These are phyloP conservation scores for Bergia puertoricense DNA, from an alignment of 92 coral and sea anemone species.

Conservation along the genomic window DNA sequence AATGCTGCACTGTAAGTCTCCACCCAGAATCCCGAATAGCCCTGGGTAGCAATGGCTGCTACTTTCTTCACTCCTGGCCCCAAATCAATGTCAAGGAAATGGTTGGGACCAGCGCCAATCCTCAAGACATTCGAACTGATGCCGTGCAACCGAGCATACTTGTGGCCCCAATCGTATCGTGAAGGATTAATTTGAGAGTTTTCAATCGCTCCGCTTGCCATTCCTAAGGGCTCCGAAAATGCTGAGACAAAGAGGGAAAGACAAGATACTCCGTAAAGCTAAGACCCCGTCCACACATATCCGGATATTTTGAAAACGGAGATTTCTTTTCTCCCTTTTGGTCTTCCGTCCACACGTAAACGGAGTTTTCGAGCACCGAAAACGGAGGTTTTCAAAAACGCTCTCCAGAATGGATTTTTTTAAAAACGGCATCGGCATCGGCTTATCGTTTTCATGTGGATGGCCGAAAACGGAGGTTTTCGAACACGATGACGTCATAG, in stretches of 20 bases:
- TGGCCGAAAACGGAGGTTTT: too few species aligned
- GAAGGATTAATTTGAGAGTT: neutral
- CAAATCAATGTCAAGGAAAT: constrained; percentile 15
- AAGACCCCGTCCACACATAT: too few species aligned
- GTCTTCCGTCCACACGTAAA: too few species aligned
- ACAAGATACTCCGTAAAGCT: neutral
- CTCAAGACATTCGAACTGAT: neutral
- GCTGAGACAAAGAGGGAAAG: neutral
- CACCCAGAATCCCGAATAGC: neutral
- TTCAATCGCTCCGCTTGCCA: constrained; percentile 5
- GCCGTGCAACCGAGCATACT: neutral
- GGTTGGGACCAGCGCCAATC: neutral
- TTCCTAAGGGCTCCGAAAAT: constrained; percentile 26
- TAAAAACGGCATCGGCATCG: too few species aligned
- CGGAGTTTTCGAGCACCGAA: too few species aligned
- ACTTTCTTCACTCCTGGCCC: constrained; percentile 26
- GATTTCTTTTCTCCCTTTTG: too few species aligned
- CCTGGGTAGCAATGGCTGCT: constrained; percentile 36
- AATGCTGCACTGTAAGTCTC: constrained; percentile 31
- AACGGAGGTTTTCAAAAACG: too few species aligned
- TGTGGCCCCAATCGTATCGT: neutral
- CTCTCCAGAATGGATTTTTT: too few species aligned
- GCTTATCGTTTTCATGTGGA: too few species aligned
- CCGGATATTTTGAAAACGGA: too few species aligned
- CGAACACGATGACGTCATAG: too few species aligned